Percentiles rank a stretch among this genome's conserved stretches.
Conservation (phyloP, 2,113 vertebrate species). For the Gnathonemus longibarbis region DNA sequence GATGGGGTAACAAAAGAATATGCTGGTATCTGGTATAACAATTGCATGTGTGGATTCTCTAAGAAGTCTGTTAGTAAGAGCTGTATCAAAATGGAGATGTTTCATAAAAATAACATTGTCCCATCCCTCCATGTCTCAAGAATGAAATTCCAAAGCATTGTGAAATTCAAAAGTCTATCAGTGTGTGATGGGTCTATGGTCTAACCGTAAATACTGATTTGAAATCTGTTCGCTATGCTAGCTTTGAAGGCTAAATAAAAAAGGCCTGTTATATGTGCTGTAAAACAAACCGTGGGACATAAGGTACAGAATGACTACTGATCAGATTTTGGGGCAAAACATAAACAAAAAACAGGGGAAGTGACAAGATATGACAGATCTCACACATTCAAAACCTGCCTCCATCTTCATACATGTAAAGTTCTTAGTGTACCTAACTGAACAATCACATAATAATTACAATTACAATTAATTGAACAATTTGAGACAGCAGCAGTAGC, state of each 20-base stretch:
- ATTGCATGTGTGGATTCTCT: neutral
- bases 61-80: neutral
- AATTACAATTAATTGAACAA: neutral
- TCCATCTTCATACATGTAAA: neutral
- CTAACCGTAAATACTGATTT: neutral
- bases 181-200: neutral
- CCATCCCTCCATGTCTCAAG: neutral
- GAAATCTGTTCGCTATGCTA: neutral
- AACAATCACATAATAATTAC: neutral
- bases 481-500: neutral
- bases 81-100: neutral
- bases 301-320: neutral
- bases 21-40: neutral
- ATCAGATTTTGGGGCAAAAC: neutral
- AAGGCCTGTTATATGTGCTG: neutral
- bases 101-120: neutral
- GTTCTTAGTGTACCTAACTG: neutral
- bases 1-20: neutral
- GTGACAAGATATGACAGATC: neutral
- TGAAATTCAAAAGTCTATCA: neutral
- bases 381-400: neutral
- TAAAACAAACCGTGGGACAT: neutral
- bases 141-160: neutral
- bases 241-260: neutral
- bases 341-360: neutral